A percentile compares a stretch with the other conserved stretches of the same genome.
Conservation (phyloP, 2,113 vertebrate species). For the Dendrocopos noguchii region DNA sequence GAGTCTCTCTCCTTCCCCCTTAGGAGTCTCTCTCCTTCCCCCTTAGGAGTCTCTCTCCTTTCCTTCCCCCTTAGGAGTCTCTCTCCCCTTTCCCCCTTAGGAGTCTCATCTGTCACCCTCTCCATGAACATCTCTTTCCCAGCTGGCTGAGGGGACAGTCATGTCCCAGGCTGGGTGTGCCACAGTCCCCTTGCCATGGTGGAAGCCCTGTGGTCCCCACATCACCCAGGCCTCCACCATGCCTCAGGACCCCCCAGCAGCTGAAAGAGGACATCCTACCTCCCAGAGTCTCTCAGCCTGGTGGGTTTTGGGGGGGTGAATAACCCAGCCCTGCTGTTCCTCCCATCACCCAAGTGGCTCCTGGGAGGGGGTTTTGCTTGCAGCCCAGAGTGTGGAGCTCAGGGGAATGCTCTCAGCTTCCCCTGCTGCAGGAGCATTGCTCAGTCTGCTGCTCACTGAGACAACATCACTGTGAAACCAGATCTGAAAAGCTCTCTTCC, state of each 20-base stretch:
- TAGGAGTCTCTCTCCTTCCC: not conserved
- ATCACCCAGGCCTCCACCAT: not conserved
- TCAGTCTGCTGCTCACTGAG: not conserved
- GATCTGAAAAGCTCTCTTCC: slow-evolving; percentile 37
- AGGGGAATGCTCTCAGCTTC: slow-evolving; percentile 27
- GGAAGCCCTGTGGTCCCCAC: not conserved
- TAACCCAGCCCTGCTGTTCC: not conserved
- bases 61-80: not conserved
- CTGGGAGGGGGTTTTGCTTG: not conserved
- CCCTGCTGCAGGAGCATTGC: slow-evolving; percentile 22
- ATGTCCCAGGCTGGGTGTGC: no score
- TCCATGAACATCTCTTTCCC: no score
- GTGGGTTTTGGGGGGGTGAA: not conserved
- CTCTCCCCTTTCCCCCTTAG: not conserved
- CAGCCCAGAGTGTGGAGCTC: not conserved
- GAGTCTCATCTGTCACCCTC: not conserved
- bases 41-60: not conserved
- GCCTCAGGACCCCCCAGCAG: not conserved
- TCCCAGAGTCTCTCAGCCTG: not conserved
- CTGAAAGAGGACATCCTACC: not conserved
- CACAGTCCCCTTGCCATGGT: no score
- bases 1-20: no score
- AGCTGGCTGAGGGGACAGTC: no score
- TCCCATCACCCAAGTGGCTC: not conserved
- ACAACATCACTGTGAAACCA: slow-evolving; percentile 45